phyloP scores from a whole-genome alignment of 2,113 vertebrate genomes.

The Macrotus californicus region DNA sequence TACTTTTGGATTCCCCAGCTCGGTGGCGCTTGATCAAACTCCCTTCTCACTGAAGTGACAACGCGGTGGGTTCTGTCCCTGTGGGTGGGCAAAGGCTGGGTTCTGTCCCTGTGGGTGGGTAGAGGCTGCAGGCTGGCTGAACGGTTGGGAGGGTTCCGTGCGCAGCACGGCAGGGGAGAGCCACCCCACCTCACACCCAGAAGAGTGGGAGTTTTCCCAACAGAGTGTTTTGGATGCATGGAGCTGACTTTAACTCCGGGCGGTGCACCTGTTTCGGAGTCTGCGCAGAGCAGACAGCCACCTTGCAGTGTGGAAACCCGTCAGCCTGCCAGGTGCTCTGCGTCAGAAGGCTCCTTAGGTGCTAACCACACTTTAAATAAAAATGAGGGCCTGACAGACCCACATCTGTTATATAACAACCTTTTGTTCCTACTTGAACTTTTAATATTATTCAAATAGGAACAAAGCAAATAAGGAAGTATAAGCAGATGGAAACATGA shows the following conservation, averaged over 20 bases:
- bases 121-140: neutral
- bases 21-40: neutral
- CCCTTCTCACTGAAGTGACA: neutral
- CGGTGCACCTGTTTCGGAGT: neutral
- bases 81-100: accelerated
- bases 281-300: accelerated
- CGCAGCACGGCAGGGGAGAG: accelerated
- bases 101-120: accelerated
- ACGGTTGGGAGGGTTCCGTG: neutral
- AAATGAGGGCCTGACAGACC: neutral
- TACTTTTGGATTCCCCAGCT: neutral
- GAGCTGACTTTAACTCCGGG: neutral
- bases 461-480: neutral
- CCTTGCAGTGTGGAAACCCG: neutral
- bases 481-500: neutral
- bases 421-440: neutral
- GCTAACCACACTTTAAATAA: neutral
- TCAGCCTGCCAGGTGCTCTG: neutral
- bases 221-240: neutral
- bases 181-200: neutral
- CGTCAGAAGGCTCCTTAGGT: neutral
- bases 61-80: accelerated
- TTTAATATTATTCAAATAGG: neutral
- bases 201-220: neutral
- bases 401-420: neutral